Evolutionary conservation across 2,113 vertebrate species (phyloP).

Genomic region (Oncorhynchus clarkii): DNA sequence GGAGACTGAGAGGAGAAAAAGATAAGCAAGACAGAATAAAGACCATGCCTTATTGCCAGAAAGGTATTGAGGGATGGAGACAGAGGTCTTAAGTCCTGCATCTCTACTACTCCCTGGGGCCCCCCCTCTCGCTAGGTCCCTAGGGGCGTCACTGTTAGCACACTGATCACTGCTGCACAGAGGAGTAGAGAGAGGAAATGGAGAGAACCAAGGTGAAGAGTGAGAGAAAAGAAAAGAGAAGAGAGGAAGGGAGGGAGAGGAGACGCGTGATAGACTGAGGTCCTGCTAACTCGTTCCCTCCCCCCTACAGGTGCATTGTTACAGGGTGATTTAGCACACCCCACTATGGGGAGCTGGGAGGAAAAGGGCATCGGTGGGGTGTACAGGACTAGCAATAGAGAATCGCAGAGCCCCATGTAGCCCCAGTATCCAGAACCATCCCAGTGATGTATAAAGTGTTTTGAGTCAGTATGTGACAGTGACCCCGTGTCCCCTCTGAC

Average conservation of each 20-base stretch:
- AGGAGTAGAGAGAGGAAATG: neutral
- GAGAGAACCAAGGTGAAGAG: neutral
- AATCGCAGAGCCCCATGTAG: no score
- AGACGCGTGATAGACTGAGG: neutral
- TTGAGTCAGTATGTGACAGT: neutral
- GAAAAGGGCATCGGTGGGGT: no score
- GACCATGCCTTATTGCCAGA: no score
- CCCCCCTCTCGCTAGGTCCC: neutral
- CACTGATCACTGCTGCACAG: neutral
- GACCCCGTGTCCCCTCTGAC: neutral
- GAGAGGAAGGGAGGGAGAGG: neutral
- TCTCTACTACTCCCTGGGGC: neutral
- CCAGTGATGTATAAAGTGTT: no score
- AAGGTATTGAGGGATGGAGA: neutral
- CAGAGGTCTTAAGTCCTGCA: neutral
- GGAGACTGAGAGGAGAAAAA: no score
- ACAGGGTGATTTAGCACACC: no score
- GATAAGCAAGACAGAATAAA: no score
- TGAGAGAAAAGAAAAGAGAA: neutral
- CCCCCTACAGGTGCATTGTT: no score
- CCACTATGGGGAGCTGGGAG: no score
- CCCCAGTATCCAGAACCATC: no score
- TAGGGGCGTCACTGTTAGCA: neutral
- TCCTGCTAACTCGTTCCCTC: no score
- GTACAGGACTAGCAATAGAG: no score